Evolutionary conservation across 2,888 invertebrate species (phyloP).

Genomic region (Spilarctia lutea): DNA sequence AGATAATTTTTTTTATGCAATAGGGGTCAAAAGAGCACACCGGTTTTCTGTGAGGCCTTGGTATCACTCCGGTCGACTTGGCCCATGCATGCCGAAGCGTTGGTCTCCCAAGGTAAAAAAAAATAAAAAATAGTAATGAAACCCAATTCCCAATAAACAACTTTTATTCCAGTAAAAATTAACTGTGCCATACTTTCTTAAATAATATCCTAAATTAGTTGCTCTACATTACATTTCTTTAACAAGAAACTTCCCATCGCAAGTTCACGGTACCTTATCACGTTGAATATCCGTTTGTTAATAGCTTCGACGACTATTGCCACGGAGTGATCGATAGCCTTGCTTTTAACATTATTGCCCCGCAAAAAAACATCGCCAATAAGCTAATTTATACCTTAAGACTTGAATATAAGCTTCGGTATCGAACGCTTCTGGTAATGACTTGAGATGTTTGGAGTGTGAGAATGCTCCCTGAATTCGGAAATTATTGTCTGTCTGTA

Average conservation of each 20-base stretch:
- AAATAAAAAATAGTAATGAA: no score
- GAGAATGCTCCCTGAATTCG: slow-evolving; percentile 38
- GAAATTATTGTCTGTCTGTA: slow-evolving; percentile 42
- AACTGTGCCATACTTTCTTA: not conserved
- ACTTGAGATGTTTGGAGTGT: slow-evolving; percentile 17
- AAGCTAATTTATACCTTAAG: slow-evolving; percentile 39
- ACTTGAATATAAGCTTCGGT: slow-evolving; percentile 23
- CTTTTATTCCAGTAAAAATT: not conserved
- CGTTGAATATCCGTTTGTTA: slow-evolving; percentile 42
- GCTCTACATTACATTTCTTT: not conserved
- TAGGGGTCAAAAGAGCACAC: no score
- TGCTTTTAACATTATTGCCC: slow-evolving; percentile 52
- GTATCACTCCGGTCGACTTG: no score
- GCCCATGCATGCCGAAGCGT: no score
- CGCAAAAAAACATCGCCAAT: slow-evolving; percentile 37
- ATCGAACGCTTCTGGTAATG: slow-evolving; percentile 12
- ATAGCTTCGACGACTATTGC: slow-evolving; percentile 43
- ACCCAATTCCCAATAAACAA: no score
- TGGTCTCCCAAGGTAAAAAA: no score
- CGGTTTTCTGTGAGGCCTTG: no score
- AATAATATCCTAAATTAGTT: not conserved
- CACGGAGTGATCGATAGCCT: slow-evolving; percentile 46
- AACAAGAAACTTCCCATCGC: slow-evolving; percentile 15
- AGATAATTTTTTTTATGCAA: no score
- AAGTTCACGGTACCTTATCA: slow-evolving; percentile 36